Percentiles rank a stretch among this genome's conserved stretches.
phyloP scores from a whole-genome alignment of 2,888 invertebrate species.

The Tenthredo notha region DNA sequence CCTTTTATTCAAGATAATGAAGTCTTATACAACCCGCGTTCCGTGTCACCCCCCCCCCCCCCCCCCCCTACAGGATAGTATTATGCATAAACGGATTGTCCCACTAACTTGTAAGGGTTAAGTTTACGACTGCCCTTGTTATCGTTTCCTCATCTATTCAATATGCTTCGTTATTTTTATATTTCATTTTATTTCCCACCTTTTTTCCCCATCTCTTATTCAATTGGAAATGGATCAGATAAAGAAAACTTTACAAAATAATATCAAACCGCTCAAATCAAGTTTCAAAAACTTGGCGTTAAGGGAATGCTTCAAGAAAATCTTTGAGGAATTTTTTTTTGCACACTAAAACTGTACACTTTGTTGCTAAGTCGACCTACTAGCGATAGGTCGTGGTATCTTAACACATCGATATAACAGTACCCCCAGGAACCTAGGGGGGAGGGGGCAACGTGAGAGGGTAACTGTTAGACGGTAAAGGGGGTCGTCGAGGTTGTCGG shows the following conservation, averaged over 20 bases:
- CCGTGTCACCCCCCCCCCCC: conserved; percentile 63
- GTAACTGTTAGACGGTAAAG: conserved; percentile 18
- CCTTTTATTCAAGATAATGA: conserved; percentile 72
- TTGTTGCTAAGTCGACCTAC: not conserved
- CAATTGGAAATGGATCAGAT: not conserved
- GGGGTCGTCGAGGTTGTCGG: conserved; percentile 32
- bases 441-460: not conserved
- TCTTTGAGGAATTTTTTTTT: not conserved
- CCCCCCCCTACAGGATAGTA: conserved; percentile 67
- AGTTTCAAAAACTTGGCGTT: not conserved
- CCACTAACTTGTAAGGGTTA: conserved; percentile 78
- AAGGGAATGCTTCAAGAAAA: not conserved
- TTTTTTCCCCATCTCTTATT: not conserved
- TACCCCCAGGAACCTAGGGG: not conserved
- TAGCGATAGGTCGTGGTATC: conserved; percentile 18
- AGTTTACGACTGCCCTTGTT: conserved; percentile 68
- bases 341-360: not conserved
- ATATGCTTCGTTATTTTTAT: not conserved
- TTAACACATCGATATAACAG: conserved; percentile 6
- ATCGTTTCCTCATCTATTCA: not conserved
- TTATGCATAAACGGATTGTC: conserved; percentile 78
- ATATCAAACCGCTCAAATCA: not conserved
- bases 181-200: not conserved
- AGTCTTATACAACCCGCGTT: conserved; percentile 72
- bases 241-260: not conserved